Evolutionary conservation across 2,888 invertebrate species (phyloP).

Genomic region (Tetranychus truncatus): DNA sequence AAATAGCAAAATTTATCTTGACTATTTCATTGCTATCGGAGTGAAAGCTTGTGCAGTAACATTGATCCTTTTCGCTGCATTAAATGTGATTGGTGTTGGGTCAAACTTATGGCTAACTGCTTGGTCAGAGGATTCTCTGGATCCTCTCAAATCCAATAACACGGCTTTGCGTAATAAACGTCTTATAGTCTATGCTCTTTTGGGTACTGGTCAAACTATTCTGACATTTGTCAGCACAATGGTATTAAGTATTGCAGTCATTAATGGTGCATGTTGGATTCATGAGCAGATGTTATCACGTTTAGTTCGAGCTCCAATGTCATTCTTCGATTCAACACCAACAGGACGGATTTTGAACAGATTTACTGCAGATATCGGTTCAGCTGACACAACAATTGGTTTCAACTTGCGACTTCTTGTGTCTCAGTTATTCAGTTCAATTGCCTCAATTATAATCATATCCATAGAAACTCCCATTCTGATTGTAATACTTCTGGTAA

Average conservation of each 20-base stretch:
- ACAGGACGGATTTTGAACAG: conserved; percentile 26
- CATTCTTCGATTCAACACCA: conserved; percentile 27
- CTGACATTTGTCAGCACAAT: too few species aligned
- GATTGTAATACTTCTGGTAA: conserved; percentile 31
- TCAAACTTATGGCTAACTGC: conserved; percentile 28
- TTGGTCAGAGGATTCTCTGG: conserved; percentile 23
- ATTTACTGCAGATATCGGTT: conserved; percentile 28
- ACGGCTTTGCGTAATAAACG: too few species aligned
- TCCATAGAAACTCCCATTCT: conserved; percentile 32
- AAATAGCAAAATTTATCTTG: conserved; percentile 20
- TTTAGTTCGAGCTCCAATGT: conserved; percentile 34
- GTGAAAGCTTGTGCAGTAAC: conserved; percentile 36
- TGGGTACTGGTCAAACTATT: too few species aligned
- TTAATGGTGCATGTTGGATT: conserved; percentile 9
- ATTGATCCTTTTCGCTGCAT: conserved; percentile 31
- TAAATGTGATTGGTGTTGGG: conserved; percentile 18
- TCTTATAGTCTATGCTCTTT: too few species aligned
- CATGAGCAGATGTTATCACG: conserved; percentile 29
- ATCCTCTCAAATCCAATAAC: background rate
- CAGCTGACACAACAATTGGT: conserved; percentile 27
- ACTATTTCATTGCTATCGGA: conserved; percentile 20
- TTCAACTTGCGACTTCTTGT: conserved; percentile 26
- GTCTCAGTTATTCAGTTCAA: conserved; percentile 24
- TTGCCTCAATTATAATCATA: conserved; percentile 29
- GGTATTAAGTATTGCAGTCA: too few species aligned